These are phyloP conservation scores for Odontocerum albicorne DNA, from an alignment of 2,888 invertebrate species.

Conservation along the genomic window DNA sequence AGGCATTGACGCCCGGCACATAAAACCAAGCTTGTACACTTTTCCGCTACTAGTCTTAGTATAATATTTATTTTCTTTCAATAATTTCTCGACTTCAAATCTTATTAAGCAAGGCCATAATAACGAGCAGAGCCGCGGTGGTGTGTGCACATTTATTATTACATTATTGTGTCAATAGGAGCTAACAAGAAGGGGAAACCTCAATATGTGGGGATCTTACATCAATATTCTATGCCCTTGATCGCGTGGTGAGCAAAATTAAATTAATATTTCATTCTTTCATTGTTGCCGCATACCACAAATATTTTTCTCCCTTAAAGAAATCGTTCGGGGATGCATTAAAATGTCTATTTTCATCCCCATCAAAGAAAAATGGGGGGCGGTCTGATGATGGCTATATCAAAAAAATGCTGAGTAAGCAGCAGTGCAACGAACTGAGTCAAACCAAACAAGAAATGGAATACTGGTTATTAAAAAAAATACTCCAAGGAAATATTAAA, in stretches of 20 bases:
- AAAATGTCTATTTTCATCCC: conserved; percentile 34
- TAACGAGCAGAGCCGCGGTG: conserved; percentile 9
- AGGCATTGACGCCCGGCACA: no score
- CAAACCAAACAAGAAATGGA: not conserved
- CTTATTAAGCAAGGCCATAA: not conserved
- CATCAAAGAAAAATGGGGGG: conserved; percentile 12
- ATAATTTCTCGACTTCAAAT: not conserved
- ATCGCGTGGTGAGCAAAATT: conserved; percentile 31
- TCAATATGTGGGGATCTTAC: conserved; percentile 4
- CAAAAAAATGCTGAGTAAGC: conserved; percentile 27
- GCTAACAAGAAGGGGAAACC: conserved; percentile 11
- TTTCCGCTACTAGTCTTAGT: not conserved
- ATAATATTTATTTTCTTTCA: not conserved
- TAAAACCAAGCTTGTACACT: no score
- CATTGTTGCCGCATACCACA: conserved; percentile 35
- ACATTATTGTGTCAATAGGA: conserved; percentile 34
- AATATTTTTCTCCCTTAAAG: conserved; percentile 32
- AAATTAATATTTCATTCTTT: conserved; percentile 37
- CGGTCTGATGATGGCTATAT: conserved; percentile 23
- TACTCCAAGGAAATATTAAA: no score
- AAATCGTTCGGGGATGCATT: conserved; percentile 34
- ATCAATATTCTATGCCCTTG: conserved; percentile 13
- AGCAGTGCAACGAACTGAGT: not conserved
- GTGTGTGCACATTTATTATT: conserved; percentile 32
- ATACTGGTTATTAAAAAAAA: no score